Evolutionary conservation across 1,140 invertebrate species (phyloP).

Genomic region (Drosophila equinoxialis): DNA sequence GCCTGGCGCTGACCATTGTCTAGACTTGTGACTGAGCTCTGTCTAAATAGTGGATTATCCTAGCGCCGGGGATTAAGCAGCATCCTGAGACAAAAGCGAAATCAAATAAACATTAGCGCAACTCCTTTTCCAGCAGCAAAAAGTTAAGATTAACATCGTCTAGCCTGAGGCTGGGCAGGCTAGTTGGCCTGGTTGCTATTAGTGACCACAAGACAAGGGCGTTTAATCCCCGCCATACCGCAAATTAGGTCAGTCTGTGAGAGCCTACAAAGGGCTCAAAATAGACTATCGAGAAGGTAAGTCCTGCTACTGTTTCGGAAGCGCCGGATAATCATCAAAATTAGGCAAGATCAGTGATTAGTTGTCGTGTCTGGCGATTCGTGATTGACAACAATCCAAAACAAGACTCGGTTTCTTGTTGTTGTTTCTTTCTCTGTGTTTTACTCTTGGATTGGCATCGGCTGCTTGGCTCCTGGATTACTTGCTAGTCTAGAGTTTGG

Average conservation of each 20-base stretch:
- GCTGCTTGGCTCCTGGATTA: not conserved
- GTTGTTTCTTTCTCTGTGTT: not conserved
- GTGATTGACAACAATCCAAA: conserved; percentile 49
- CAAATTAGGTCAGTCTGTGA: conserved; percentile 70
- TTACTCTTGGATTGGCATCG: conserved; percentile 50
- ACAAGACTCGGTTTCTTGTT: conserved; percentile 21
- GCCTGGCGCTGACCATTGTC: conserved; percentile 69
- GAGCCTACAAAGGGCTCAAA: conserved; percentile 5
- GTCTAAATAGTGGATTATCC: conserved; percentile 80
- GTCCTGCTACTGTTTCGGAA: conserved; percentile 60
- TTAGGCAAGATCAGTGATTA: conserved; percentile 65
- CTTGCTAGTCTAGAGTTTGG: not conserved
- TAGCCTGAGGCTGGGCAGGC: conserved; percentile 28
- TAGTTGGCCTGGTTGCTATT: conserved; percentile 43
- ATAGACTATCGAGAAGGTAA: not conserved
- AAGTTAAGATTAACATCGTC: conserved; percentile 79
- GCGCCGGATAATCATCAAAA: conserved; percentile 71
- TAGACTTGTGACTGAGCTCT: conserved; percentile 79
- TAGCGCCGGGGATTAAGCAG: conserved; percentile 71
- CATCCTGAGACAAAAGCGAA: conserved; percentile 59
- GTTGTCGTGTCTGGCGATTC: conserved; percentile 40
- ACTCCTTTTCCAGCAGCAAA: conserved; percentile 64
- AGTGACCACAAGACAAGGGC: conserved; percentile 70
- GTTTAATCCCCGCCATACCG: conserved; percentile 53
- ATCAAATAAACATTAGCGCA: conserved; percentile 78